A percentile compares a stretch with the other conserved stretches of the same genome.
Conservation (phyloP, 2,888 invertebrate genomes). For the Amblyjoppa proteus region DNA sequence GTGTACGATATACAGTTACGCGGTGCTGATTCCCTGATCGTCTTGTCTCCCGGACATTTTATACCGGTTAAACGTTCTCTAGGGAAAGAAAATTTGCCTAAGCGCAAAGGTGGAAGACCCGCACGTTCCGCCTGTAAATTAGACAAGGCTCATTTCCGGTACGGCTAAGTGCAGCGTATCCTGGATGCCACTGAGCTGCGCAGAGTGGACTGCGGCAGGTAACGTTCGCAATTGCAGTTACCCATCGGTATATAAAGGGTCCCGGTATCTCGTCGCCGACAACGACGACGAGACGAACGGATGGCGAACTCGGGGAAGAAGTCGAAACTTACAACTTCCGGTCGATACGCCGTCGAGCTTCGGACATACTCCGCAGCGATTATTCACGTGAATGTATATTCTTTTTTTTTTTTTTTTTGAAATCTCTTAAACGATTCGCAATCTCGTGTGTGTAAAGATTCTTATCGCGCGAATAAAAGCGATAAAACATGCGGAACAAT, state of each 20-base stretch:
- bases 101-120: conserved; percentile 40
- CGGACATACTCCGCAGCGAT: conserved; percentile 22
- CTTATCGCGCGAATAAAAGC: conserved; percentile 53
- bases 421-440: conserved; percentile 30
- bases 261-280: conserved; percentile 14
- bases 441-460: conserved; percentile 34
- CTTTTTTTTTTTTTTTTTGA: neutral
- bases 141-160: conserved; percentile 76
- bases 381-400: conserved; percentile 27
- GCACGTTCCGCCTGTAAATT: conserved; percentile 72
- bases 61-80: conserved; percentile 32
- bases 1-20: conserved; percentile 22
- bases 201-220: conserved; percentile 7
- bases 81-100: conserved; percentile 34
- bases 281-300: conserved; percentile 28
- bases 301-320: conserved; percentile 51
- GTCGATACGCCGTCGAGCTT: conserved; percentile 52
- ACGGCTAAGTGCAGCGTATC: conserved; percentile 73
- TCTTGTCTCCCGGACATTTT: conserved; percentile 57
- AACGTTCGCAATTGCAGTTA: conserved; percentile 21
- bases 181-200: conserved; percentile 56
- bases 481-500: conserved; percentile 51
- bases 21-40: conserved; percentile 39
- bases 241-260: conserved; percentile 7
- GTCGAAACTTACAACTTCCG: conserved; percentile 75